phyloP scores from a whole-genome alignment of 2,888 invertebrate genomes.

The Gastracanthus pulcherrimus region DNA sequence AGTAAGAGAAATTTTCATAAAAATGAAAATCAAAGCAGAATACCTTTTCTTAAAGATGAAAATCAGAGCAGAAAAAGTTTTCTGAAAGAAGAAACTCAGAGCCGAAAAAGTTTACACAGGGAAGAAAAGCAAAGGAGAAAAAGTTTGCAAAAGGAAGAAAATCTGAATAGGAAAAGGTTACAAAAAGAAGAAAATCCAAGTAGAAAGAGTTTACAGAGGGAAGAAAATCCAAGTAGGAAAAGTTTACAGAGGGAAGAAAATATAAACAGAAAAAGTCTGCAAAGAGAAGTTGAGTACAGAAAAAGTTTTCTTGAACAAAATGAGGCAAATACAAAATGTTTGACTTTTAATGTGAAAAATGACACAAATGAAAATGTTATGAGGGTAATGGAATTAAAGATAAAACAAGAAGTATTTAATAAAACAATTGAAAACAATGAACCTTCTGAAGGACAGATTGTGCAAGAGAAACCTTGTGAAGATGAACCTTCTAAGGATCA shows the following conservation, averaged over 20 bases:
- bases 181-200: constrained; percentile 2
- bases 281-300: neutral
- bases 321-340: neutral
- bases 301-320: neutral
- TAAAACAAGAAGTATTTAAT: constrained; percentile 38
- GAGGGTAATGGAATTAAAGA: constrained; percentile 1
- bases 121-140: constrained; percentile 7
- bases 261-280: neutral
- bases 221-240: neutral
- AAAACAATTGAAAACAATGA: constrained; percentile 1
- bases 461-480: constrained; percentile 16
- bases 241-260: neutral
- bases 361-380: constrained; percentile 15
- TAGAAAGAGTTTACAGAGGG: neutral
- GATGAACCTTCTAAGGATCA: neutral
- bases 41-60: neutral
- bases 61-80: constrained; percentile 10
- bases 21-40: neutral
- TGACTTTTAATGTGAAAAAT: neutral
- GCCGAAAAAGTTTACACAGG: neutral
- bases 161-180: neutral
- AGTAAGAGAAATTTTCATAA: neutral
- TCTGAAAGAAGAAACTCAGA: neutral
- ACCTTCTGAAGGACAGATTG: neutral
- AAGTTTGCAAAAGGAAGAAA: constrained; percentile 15